phyloP scores from a whole-genome alignment of 2,113 vertebrate species.

The Vimba vimba region DNA sequence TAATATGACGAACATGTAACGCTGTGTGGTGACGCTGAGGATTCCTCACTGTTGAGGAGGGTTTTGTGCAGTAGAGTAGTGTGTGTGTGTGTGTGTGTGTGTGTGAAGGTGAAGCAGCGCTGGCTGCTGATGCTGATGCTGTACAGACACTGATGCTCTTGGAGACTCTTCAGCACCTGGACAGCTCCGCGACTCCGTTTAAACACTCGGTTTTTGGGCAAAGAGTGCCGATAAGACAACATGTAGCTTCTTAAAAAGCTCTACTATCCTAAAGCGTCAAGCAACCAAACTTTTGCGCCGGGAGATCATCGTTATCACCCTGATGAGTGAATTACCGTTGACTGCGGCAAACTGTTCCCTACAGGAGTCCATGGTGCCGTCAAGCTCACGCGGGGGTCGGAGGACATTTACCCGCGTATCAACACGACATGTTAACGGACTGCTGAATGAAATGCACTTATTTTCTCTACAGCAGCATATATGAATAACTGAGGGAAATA shows the following conservation, averaged over 20 bases:
- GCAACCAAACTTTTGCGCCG: not conserved
- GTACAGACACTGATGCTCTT: not conserved
- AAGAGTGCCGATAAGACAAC: not conserved
- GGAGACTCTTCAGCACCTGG: constrained; percentile 41
- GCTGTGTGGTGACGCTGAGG: not conserved
- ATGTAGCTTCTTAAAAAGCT: not conserved
- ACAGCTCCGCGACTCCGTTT: constrained; percentile 9
- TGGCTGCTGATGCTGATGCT: not conserved
- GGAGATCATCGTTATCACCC: not conserved
- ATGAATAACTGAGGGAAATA: not conserved
- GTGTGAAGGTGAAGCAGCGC: not conserved
- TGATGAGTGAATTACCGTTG: constrained; percentile 19
- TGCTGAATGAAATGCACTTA: not conserved
- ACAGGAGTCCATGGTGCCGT: constrained; percentile 2
- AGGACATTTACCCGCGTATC: constrained; percentile 1
- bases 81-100: not conserved
- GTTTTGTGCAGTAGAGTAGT: not conserved
- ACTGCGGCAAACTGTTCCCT: constrained; percentile 49
- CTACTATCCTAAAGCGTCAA: not conserved
- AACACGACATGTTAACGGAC: not conserved
- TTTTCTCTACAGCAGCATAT: not conserved
- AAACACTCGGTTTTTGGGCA: not conserved
- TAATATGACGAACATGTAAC: not conserved
- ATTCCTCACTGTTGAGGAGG: not conserved
- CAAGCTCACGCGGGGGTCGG: not conserved